Evolutionary conservation across 2,113 vertebrate genomes (phyloP).

Genomic region (Cyanistes caeruleus): DNA sequence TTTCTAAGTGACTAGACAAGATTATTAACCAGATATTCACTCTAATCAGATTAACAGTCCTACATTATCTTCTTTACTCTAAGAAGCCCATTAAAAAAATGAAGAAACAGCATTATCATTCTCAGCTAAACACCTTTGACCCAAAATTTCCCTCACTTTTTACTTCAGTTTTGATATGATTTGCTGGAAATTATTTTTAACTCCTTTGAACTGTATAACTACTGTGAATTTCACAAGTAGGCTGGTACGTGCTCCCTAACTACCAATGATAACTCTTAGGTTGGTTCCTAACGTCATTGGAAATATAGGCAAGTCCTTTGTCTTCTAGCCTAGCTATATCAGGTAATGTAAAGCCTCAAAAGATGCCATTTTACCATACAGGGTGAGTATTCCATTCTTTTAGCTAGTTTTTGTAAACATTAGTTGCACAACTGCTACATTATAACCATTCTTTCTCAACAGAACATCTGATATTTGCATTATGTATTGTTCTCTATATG

Average conservation of each 20-base stretch:
- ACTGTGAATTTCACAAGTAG: background rate
- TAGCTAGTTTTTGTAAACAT: background rate
- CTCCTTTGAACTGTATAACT: background rate
- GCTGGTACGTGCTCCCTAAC: background rate
- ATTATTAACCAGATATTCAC: slow-evolving; percentile 5
- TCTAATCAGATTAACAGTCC: slow-evolving; percentile 34
- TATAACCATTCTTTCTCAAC: background rate
- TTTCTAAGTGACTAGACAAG: slow-evolving; percentile 1
- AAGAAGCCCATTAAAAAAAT: slow-evolving; percentile 43
- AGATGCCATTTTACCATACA: background rate
- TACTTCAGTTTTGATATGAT: background rate
- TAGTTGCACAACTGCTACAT: background rate
- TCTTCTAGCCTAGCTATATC: background rate
- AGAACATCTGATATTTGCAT: background rate
- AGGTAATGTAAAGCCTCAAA: background rate
- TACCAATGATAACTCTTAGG: background rate
- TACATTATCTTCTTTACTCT: slow-evolving; percentile 29
- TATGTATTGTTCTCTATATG: background rate
- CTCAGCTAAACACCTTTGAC: background rate
- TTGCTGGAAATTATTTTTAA: background rate
- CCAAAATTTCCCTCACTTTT: background rate
- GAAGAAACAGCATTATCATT: background rate
- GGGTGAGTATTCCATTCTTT: background rate
- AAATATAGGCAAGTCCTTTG: background rate
- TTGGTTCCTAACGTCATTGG: background rate